Percentiles rank a stretch among this genome's conserved stretches.
Evolutionary conservation across 2,113 vertebrate genomes (phyloP).

Genomic region (Myrmecobius fasciatus): DNA sequence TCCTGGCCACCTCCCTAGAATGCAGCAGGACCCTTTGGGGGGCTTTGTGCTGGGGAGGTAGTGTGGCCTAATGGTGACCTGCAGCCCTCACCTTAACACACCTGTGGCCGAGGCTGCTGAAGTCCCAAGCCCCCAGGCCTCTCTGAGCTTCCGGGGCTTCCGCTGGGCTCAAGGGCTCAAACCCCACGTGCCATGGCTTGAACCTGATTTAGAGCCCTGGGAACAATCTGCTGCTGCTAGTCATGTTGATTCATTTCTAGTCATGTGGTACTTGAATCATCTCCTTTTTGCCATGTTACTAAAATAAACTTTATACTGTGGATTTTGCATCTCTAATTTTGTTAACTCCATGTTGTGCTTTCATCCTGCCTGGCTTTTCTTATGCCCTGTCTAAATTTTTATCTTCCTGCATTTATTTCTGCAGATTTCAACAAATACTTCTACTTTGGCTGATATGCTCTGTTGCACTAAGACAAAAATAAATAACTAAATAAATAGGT

Average conservation of each 20-base stretch:
- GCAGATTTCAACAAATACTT: slow-evolving; percentile 46
- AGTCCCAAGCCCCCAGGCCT: neutral
- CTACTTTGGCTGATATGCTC: slow-evolving; percentile 21
- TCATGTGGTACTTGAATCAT: neutral
- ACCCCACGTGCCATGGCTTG: neutral
- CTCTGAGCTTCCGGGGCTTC: neutral
- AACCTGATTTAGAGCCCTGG: neutral
- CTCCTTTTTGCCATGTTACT: slow-evolving; percentile 23
- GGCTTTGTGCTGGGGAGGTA: neutral
- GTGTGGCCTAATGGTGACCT: too few species aligned
- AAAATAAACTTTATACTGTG: slow-evolving; percentile 30
- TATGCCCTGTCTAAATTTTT: slow-evolving; percentile 37
- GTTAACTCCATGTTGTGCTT: slow-evolving; percentile 39
- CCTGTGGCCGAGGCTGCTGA: neutral
- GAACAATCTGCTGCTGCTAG: neutral
- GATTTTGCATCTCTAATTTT: slow-evolving; percentile 21
- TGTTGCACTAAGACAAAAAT: slow-evolving; percentile 6
- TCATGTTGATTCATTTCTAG: neutral
- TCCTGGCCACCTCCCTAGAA: neutral
- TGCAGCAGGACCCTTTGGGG: too few species aligned
- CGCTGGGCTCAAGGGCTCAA: neutral
- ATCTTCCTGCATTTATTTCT: slow-evolving; percentile 50
- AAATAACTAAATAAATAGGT: too few species aligned
- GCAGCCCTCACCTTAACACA: neutral
- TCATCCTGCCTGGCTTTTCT: slow-evolving; percentile 43